These are phyloP conservation scores for Cyprinus carpio DNA, from an alignment of 2,113 vertebrate species.

Conservation along the genomic window DNA sequence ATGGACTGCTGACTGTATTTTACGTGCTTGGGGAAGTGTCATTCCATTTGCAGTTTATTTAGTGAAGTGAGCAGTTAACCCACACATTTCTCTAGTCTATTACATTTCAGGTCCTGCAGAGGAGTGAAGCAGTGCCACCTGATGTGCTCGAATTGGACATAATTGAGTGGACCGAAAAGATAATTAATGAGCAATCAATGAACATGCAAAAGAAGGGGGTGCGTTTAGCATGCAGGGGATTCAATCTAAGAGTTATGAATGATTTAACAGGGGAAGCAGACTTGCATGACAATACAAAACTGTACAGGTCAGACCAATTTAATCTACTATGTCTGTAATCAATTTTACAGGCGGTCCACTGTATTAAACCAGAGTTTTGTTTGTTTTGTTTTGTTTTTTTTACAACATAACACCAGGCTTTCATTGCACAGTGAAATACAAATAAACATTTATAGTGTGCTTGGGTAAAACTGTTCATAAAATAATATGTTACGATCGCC, in stretches of 20 bases:
- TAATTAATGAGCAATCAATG: slow-evolving; percentile 81
- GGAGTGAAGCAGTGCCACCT: slow-evolving; percentile 65
- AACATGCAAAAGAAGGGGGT: slow-evolving; percentile 66
- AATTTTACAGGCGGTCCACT: slow-evolving; percentile 20
- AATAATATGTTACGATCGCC: background rate
- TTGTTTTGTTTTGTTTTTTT: background rate
- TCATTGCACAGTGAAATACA: slow-evolving; percentile 16
- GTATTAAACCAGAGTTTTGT: slow-evolving; percentile 17
- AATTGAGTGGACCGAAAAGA: slow-evolving; percentile 78
- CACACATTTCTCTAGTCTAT: slow-evolving; percentile 29
- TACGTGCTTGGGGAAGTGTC: slow-evolving; percentile 56
- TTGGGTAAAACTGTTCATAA: slow-evolving; percentile 37
- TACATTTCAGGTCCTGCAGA: slow-evolving; percentile 52
- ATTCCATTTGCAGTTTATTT: slow-evolving; percentile 46
- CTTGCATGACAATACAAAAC: slow-evolving; percentile 75
- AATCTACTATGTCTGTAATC: slow-evolving; percentile 54
- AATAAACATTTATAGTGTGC: slow-evolving; percentile 3
- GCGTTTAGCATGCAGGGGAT: slow-evolving; percentile 62
- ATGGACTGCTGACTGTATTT: background rate
- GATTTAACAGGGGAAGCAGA: slow-evolving; percentile 74
- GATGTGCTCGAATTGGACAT: slow-evolving; percentile 68
- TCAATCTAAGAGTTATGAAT: slow-evolving; percentile 77
- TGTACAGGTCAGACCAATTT: slow-evolving; percentile 52
- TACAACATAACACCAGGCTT: background rate
- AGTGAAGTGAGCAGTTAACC: background rate